Base-by-base conservation (phyloP, 2,888 invertebrate species). In the Agriopis aurantiaria region DNA sequence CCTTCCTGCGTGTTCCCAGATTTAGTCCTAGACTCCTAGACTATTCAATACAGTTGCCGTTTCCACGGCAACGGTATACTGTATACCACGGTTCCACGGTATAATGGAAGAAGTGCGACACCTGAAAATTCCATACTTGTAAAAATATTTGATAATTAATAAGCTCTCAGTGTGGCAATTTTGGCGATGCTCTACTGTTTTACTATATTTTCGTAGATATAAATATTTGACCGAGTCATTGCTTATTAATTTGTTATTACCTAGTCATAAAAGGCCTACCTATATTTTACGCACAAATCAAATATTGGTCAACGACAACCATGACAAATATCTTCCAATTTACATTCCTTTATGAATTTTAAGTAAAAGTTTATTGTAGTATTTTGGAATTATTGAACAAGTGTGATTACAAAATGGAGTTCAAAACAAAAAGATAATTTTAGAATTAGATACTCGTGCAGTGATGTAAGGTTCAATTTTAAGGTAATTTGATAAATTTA, bases 191-290 rank as follows among this genome's bases (percentile, higher is more conserved):
- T 58, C 63, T 57, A 46, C 11, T 53, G 40, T 45, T 23, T 43
- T 23, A 43, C 40, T 43, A 70, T 73, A 76, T 71, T 69, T 73
- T 76, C 67, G 70, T 73, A 76, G 70, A 73, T 64, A 23, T 68
- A 70, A 74, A 76, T 65, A 75, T 71, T 75, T 74, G 75, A 33
- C 68, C 65, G 65, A 75, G 68, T 63, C 64, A 77, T 88, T 84
- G 89, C 88, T 88, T 88, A 53, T 62, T 43, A 10, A n/a, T 60
- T 51, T 45, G 10, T 33, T 60, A 61, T 88, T 89, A 83, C 88
- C 93, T 93, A 93, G 93, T 93, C 93, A 93, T 91, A 85, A 77
- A 91, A 91, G 93, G 93, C 93, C 93, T 93, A 92, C 93, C 92
- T 93, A 92, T 76, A 72, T 80, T 80, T 79, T 85, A 86, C 91